A percentile compares a stretch with the other conserved stretches of the same genome.
Evolutionary conservation across 2,113 vertebrate species (phyloP).

Genomic region (Oryzias woworae): DNA sequence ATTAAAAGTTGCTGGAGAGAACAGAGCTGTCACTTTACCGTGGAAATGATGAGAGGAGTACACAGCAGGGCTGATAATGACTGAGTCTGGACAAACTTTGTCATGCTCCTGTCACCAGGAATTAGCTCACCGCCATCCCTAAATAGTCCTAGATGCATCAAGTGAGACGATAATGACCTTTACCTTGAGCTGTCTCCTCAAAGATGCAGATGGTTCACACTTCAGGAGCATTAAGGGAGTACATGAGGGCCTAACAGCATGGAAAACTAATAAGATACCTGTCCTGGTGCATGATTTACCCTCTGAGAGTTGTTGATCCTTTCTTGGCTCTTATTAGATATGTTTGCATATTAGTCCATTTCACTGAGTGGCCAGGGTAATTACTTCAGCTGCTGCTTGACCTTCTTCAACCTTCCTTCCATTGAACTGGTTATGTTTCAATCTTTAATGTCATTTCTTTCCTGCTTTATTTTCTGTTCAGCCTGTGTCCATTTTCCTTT

Average conservation of each 20-base stretch:
- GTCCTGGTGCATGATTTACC: conserved; percentile 30
- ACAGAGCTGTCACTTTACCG: conserved; percentile 27
- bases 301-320: conserved; percentile 26
- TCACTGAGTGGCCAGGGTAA: conserved; percentile 8
- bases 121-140: conserved; percentile 38
- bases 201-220: conserved; percentile 30
- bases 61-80: conserved; percentile 47
- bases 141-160: conserved; percentile 19
- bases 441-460: conserved; percentile 2
- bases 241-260: conserved; percentile 13
- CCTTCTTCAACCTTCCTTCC: neutral
- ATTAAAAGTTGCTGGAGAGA: conserved; percentile 37
- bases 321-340: conserved; percentile 23
- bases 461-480: neutral
- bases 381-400: conserved; percentile 4
- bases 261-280: conserved; percentile 18
- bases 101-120: conserved; percentile 49
- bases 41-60: conserved; percentile 30
- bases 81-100: conserved; percentile 42
- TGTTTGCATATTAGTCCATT: conserved; percentile 29
- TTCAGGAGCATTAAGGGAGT: conserved; percentile 30
- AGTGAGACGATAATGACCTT: conserved; percentile 50
- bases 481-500: neutral
- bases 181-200: conserved; percentile 17
- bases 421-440: neutral